A percentile compares a stretch with the other conserved stretches of the same genome.
These are phyloP conservation scores for Chrysaora quinquecirrha DNA, from an alignment of 30 jellyfish, hydroid and myxozoan species.

Conservation along the genomic window DNA sequence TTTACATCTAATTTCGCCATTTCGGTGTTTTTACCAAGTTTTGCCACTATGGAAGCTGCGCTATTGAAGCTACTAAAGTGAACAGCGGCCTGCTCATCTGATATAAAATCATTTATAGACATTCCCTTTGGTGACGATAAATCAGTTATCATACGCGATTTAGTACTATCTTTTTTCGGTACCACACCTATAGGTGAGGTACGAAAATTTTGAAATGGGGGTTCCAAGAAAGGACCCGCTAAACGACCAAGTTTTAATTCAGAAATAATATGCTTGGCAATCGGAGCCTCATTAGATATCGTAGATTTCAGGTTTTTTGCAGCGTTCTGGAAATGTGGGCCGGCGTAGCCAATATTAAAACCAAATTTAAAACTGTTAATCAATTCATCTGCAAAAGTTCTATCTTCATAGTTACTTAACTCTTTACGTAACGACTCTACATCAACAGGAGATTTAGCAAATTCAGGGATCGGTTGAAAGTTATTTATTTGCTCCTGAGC, in stretches of 20 bases:
- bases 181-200: conserved; percentile 7
- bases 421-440: not conserved
- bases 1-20: conserved; percentile 33
- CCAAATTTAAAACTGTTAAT: not conserved
- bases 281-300: not conserved
- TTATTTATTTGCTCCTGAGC: not conserved
- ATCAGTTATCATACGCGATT: conserved; percentile 21
- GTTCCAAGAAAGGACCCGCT: conserved; percentile 21
- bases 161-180: conserved; percentile 14
- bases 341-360: conserved; percentile 5
- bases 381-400: not conserved
- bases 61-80: conserved; percentile 14
- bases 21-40: not conserved
- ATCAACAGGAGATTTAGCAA: not conserved
- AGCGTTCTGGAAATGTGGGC: not conserved
- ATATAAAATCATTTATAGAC: conserved; percentile 40
- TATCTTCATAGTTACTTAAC: not conserved
- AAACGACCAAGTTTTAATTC: conserved; percentile 1
- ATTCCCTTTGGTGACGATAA: conserved; percentile 48
- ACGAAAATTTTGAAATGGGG: conserved; percentile 7
- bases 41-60: conserved; percentile 14
- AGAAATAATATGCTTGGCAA: not conserved
- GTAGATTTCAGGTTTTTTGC: conserved; percentile 10
- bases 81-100: conserved; percentile 9
- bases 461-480: not conserved